Evolutionary conservation across 1,140 invertebrate species (phyloP), one percentile per base, ranked within the genome.

Genomic region (Aphaenogaster ashmeadi): DNA sequence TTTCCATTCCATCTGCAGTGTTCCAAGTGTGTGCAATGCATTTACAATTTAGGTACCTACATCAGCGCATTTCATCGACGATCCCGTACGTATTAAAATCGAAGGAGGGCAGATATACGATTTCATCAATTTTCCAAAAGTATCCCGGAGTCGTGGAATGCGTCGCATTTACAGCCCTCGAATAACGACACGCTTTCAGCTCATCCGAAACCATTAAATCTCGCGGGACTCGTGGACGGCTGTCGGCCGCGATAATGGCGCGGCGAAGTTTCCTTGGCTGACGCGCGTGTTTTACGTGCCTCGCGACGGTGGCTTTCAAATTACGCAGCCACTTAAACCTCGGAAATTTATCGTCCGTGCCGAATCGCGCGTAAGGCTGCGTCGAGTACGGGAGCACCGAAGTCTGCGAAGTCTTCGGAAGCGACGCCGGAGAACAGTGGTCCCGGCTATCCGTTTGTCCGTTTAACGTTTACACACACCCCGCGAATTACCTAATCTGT

Each of bases 401-500:
- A 6, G 86, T 21, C n/a, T 47, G 38, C 9, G 21, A 6, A 27
- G 33, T 81, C 38, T 74, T 36, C 41, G 41, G 6, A 58, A 21
- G 6, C 79, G 52, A n/a, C 0, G 15, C 27, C 9, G 36, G 4
- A 15, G 67, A 27, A 50, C 67, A 47, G 8, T 54, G 27, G 11
- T 36, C 13, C 18, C 60, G 41, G 21, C 67, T 79, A 79, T 81
- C 85, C 85, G 81, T 87, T 85, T 36, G 87, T 89, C 74, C 88
- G 80, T 88, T 86, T 86, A 91, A 88, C 88, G 77, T 90, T 85
- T 79, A 86, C 87, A 86, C 44, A 69, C 21, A 15, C 66, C 21
- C 78, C 86, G 87, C 81, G 91, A 88, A 92, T 92, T 89, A 92
- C 74, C 91, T 92, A 92, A 92, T 92, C 91, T 89, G 88, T 79